Percentiles rank a stretch among this genome's conserved stretches.
Evolutionary conservation across 2,797 vertebrate genomes (phyloP).

Genomic region (Neosilurus mollespiculum): DNA sequence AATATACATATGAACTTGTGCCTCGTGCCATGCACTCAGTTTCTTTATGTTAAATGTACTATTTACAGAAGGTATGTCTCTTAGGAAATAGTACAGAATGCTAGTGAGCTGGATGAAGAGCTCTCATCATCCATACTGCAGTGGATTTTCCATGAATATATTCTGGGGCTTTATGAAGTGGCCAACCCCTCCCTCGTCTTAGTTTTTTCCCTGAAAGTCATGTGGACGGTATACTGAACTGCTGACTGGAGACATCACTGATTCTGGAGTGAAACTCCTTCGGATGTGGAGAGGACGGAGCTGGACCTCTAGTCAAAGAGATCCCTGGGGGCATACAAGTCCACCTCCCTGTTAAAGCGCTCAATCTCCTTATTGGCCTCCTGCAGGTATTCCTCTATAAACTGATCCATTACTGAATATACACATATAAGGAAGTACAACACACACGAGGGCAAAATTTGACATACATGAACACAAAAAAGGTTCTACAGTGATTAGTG

Average conservation of each 20-base stretch:
- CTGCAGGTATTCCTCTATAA: conserved; percentile 88
- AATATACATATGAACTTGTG: background rate
- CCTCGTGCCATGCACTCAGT: background rate
- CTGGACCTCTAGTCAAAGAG: conserved; percentile 80
- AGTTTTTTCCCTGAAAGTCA: conserved; percentile 18
- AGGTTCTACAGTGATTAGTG: background rate
- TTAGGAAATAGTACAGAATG: conserved; percentile 38
- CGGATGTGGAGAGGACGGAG: conserved; percentile 45
- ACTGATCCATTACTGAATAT: conserved; percentile 88
- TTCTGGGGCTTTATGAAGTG: conserved; percentile 17
- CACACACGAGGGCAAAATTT: background rate
- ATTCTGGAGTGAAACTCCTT: conserved; percentile 47
- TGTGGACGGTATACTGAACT: conserved; percentile 27
- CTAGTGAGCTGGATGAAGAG: conserved; percentile 35
- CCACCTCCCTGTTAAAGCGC: conserved; percentile 87
- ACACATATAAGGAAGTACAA: conserved; percentile 71
- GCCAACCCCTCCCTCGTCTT: conserved; percentile 21
- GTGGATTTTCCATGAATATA: conserved; percentile 18
- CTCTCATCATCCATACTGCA: conserved; percentile 35
- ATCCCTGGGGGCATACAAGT: conserved; percentile 83
- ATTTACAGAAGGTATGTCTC: background rate
- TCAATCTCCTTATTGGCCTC: conserved; percentile 91
- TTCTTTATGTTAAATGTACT: background rate
- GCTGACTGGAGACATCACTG: conserved; percentile 42
- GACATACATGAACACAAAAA: background rate